Conservation (phyloP, 2,113 vertebrate genomes). For the Sigmodon hispidus region DNA sequence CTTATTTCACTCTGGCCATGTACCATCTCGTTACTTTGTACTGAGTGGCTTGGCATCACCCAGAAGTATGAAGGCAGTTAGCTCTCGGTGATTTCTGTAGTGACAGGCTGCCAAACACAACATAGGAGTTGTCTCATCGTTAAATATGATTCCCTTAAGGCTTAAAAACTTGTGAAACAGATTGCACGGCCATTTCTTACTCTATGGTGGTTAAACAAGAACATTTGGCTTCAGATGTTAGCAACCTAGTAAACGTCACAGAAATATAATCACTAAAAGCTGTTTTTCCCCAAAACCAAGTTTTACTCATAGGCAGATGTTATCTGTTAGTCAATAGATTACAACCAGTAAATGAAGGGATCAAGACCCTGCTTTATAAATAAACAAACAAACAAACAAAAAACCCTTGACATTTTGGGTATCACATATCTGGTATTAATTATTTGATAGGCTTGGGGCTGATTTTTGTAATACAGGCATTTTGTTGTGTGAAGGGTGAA, state of each 20-base stretch:
- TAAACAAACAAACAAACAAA: not conserved
- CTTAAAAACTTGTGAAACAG: slow-evolving; percentile 59
- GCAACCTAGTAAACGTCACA: slow-evolving; percentile 55
- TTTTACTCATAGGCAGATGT: slow-evolving; percentile 70
- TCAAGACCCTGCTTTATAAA: slow-evolving; percentile 68
- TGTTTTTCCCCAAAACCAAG: slow-evolving; percentile 66
- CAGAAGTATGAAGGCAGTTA: slow-evolving; percentile 38
- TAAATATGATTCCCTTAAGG: slow-evolving; percentile 44
- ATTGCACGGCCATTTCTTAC: slow-evolving; percentile 30
- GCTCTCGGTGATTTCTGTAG: slow-evolving; percentile 46
- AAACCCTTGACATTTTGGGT: slow-evolving; percentile 75
- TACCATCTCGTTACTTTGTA: not conserved
- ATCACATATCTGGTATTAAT: slow-evolving; percentile 80
- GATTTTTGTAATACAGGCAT: slow-evolving; percentile 68
- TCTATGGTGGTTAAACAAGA: slow-evolving; percentile 58
- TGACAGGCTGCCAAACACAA: not conserved
- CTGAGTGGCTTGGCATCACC: not conserved
- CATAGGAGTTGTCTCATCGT: slow-evolving; percentile 10
- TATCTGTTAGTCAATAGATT: slow-evolving; percentile 72
- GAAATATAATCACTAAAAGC: slow-evolving; percentile 72
- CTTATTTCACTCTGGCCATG: not conserved
- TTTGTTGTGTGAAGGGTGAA: slow-evolving; percentile 81
- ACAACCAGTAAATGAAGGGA: slow-evolving; percentile 61
- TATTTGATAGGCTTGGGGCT: slow-evolving; percentile 75
- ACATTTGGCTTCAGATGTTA: slow-evolving; percentile 56